These are phyloP conservation scores for Prionailurus viverrinus DNA, from an alignment of 2,113 vertebrate species.

Conservation along the genomic window DNA sequence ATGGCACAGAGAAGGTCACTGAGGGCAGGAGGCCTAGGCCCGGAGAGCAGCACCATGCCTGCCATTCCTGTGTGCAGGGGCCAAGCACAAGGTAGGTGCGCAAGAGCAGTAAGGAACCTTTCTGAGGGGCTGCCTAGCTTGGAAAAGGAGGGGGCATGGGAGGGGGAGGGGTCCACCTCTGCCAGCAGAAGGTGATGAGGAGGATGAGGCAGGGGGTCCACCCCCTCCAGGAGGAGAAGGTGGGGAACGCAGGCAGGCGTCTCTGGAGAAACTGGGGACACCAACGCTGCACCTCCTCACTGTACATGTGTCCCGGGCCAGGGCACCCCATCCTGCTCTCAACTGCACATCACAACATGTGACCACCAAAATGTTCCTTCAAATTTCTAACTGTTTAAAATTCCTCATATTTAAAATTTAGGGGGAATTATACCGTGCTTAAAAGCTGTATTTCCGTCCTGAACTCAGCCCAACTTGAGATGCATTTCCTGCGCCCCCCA, in stretches of 20 bases:
- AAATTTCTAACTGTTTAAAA: background rate
- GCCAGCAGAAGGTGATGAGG: background rate
- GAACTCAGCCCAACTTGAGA: background rate
- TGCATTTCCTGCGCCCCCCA: too few relatives aligned
- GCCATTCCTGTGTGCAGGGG: background rate
- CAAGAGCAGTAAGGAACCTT: background rate
- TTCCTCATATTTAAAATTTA: background rate
- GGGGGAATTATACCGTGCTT: too few relatives aligned
- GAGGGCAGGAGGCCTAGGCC: fast-evolving
- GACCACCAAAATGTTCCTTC: background rate
- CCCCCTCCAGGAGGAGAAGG: background rate
- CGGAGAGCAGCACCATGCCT: background rate
- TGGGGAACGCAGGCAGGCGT: background rate
- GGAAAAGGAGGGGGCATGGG: background rate
- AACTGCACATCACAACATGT: fast-evolving
- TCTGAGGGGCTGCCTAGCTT: background rate
- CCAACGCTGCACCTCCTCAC: background rate
- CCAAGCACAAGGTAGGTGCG: background rate
- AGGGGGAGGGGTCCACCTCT: background rate
- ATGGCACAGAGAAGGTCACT: background rate
- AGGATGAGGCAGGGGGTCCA: background rate
- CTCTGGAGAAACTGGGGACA: background rate
- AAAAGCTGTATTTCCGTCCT: background rate
- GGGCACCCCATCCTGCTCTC: background rate
- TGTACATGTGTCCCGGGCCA: background rate